These are phyloP conservation scores for Eufriesea mexicana DNA, from an alignment of 1,140 invertebrate species.

Conservation along the genomic window DNA sequence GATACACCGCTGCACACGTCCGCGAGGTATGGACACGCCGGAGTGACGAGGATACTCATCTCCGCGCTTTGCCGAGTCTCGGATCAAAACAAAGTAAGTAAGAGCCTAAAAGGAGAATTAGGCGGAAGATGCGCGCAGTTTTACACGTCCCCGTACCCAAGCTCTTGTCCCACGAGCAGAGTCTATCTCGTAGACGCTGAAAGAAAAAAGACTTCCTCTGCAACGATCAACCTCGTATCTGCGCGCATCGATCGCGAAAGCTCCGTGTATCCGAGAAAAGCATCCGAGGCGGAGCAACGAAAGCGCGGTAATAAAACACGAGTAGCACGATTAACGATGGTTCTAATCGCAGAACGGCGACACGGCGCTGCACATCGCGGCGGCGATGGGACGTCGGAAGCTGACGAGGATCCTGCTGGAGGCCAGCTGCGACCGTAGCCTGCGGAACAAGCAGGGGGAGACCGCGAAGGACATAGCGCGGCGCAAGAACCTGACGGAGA, in stretches of 20 bases:
- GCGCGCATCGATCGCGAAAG: not conserved
- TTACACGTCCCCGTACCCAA: no score
- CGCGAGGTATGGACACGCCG: slow-evolving; percentile 97
- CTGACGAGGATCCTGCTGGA: slow-evolving; percentile 95
- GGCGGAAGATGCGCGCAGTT: not conserved
- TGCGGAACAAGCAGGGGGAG: slow-evolving; percentile 96
- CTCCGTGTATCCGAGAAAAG: not conserved
- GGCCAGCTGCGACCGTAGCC: slow-evolving; percentile 89
- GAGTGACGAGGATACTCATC: slow-evolving; percentile 96
- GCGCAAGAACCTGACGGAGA: slow-evolving; percentile 92
- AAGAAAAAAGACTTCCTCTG: not conserved
- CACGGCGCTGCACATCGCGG: slow-evolving; percentile 95
- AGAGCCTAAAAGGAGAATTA: no score
- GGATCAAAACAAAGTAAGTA: slow-evolving; percentile 93
- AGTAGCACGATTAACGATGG: not conserved
- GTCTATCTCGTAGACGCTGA: not conserved
- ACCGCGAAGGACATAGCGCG: slow-evolving; percentile 94
- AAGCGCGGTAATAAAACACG: not conserved
- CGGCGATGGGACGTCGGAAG: slow-evolving; percentile 96
- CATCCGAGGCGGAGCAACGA: no score
- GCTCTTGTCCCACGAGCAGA: not conserved
- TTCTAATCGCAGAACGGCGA: slow-evolving; percentile 91
- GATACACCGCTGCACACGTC: slow-evolving; percentile 97
- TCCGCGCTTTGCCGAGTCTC: slow-evolving; percentile 93
- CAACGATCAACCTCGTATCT: not conserved